Base-by-base conservation (phyloP, 2,113 vertebrate species). In the Empidonax alnorum region DNA sequence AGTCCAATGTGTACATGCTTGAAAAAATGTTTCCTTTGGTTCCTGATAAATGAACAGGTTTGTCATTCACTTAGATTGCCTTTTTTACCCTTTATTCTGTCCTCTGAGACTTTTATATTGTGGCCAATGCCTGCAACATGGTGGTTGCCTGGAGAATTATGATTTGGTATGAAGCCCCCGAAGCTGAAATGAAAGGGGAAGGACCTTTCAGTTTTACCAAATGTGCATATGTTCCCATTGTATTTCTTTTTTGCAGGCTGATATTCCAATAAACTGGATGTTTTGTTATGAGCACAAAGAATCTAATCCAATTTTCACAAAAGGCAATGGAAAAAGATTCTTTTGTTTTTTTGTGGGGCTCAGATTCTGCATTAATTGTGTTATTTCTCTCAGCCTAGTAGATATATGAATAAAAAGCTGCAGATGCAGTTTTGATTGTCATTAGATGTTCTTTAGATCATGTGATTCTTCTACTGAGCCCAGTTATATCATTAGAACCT, bases 231-330 rank as follows among this genome's bases (percentile, higher is more conserved):
- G 7, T 59, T 89, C 25, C 35, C 17, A 41, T 22, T 61, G 14
- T 7, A 6, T 28, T 25, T 41, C 9, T 41, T 84, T 84, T 72
- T 71, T 65, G 8, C 37, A 49, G 15, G 42, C 37, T 72, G 24
- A 46, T 90, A 53, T 41, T 72, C 18, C 90, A 82, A 46, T 31
- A 92, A 93, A 90, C 24, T 63, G 47, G 16, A 20, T 74, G 30
- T 37, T 74, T 74, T 81, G 8, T 67, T 75, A 63, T 5, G 5
- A 93, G 56, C 10, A 74, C 39, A 52, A 73, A 90, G 50, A 69
- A 77, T 86, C 39, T 27, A 76, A 78, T 68, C 22, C 55, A 74
- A 35, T 92, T 93, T 89, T 83, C 61, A 94, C 39, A 86, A 93
- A 86, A 93, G 20, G 14, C 52, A 84, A 52, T 49, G 14, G 31